A percentile compares a stretch with the other conserved stretches of the same genome.
phyloP scores from a whole-genome alignment of 2,113 vertebrate species.

The Ardeotis arabs region DNA sequence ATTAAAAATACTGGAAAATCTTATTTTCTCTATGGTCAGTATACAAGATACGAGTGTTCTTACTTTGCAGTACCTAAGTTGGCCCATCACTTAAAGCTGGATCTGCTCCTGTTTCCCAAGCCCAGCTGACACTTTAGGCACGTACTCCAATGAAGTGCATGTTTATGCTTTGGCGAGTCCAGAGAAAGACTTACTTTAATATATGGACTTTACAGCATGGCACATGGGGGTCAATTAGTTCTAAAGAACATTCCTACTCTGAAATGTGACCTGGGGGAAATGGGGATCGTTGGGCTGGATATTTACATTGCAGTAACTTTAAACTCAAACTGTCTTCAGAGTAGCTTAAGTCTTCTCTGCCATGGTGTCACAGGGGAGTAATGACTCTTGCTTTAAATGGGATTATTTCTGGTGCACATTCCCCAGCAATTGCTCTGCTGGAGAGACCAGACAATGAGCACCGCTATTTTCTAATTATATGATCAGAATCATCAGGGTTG shows the following conservation, averaged over 20 bases:
- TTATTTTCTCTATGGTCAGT: not conserved
- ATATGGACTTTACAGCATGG: not conserved
- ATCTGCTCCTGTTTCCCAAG: not conserved
- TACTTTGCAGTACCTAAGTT: not conserved
- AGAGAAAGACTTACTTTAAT: not conserved
- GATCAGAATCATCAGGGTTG: not conserved
- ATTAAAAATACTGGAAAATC: not conserved
- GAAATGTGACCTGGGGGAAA: not conserved
- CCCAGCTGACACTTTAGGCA: not conserved
- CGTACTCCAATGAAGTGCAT: not conserved
- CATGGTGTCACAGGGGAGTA: not conserved
- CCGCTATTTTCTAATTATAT: not conserved
- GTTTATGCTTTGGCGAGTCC: not conserved
- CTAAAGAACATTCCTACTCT: not conserved
- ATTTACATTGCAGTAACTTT: not conserved
- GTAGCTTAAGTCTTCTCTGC: not conserved
- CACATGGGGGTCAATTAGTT: not conserved
- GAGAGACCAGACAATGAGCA: not conserved
- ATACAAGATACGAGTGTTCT: fast-evolving
- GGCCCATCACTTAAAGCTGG: not conserved
- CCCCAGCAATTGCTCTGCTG: not conserved
- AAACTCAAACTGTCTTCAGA: not conserved
- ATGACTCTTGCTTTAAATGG: not conserved
- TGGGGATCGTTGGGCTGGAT: not conserved
- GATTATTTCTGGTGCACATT: not conserved